Percentiles rank a stretch among this genome's conserved stretches.
phyloP scores from a whole-genome alignment of 2,888 invertebrate genomes.

The Choristoneura rosaceana region DNA sequence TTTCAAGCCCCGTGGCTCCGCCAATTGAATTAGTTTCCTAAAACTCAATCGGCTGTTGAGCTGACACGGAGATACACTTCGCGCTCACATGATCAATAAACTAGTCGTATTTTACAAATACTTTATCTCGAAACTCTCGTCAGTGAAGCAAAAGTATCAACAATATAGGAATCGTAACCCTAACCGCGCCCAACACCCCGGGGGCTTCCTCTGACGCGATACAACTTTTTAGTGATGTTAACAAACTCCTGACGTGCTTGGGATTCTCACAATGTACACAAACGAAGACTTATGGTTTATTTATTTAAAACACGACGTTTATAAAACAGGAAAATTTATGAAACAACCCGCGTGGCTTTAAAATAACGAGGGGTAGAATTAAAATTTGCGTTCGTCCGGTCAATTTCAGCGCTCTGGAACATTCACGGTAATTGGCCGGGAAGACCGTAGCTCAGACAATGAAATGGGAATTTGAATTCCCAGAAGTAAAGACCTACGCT shows the following conservation, averaged over 20 bases:
- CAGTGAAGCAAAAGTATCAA: not conserved
- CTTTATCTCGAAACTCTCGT: not conserved
- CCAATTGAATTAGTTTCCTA: no score
- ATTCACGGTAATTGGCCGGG: conserved; percentile 18
- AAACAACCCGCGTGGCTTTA: conserved; percentile 14
- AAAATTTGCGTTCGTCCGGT: conserved; percentile 32
- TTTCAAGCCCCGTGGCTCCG: no score
- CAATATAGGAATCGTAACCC: not conserved
- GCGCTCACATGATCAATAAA: no score
- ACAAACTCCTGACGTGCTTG: conserved; percentile 34
- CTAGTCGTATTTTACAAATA: not conserved
- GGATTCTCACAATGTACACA: conserved; percentile 24
- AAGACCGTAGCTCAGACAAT: conserved; percentile 21
- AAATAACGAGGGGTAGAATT: conserved; percentile 35
- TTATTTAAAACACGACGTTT: conserved; percentile 38
- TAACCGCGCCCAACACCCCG: conserved; percentile 20
- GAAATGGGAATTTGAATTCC: conserved; percentile 20
- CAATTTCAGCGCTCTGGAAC: conserved; percentile 14
- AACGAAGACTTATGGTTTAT: conserved; percentile 41
- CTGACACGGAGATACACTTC: no score
- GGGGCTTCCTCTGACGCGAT: conserved; percentile 19
- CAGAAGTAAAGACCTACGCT: conserved; percentile 18
- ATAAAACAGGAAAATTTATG: conserved; percentile 26
- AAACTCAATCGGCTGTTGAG: no score
- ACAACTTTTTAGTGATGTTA: conserved; percentile 40